These are phyloP conservation scores for Paralinhomoeus sp. DNA, from an alignment of 2,888 invertebrate genomes.

Conservation along the genomic window DNA sequence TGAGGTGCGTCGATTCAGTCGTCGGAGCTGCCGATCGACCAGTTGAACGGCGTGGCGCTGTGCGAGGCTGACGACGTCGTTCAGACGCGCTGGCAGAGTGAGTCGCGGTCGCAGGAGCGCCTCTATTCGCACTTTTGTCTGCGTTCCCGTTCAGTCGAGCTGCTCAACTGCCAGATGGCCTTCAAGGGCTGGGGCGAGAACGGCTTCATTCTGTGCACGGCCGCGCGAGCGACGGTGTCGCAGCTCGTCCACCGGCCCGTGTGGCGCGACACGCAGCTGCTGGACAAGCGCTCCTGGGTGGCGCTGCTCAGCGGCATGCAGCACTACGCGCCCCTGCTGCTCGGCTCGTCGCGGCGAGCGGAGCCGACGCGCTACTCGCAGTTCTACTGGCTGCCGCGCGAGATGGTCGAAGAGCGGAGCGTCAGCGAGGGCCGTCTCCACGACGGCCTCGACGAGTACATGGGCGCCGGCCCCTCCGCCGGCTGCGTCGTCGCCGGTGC, in stretches of 20 bases:
- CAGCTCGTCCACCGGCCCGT: conserved; percentile 67
- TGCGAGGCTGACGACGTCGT: conserved; percentile 71
- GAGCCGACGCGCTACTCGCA: conserved; percentile 32
- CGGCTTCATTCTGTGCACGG: conserved; percentile 87
- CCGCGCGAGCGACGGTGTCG: conserved; percentile 77
- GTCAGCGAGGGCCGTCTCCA: conserved; percentile 8
- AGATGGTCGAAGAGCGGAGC: conserved; percentile 52
- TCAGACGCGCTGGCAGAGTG: conserved; percentile 79
- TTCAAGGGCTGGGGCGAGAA: conserved; percentile 66
- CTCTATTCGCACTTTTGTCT: too few relatives aligned
- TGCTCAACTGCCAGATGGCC: conserved; percentile 67
- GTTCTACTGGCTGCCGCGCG: conserved; percentile 76
- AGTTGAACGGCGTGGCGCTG: conserved; percentile 56
- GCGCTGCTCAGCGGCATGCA: conserved; percentile 52
- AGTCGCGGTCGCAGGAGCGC: conserved; percentile 19
- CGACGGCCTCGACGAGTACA: conserved; percentile 34
- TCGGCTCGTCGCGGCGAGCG: conserved; percentile 48
- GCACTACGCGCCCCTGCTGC: conserved; percentile 77
- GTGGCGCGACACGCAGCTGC: conserved; percentile 59
- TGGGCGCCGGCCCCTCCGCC: conserved; percentile 74
- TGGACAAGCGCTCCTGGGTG: conserved; percentile 85
- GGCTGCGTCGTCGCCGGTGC: conserved; percentile 77
- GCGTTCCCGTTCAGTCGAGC: conserved; percentile 41
- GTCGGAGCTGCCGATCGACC: conserved; percentile 32
- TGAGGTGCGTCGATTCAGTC: conserved; percentile 16